A percentile compares a stretch with the other conserved stretches of the same genome.
These are phyloP conservation scores for Drosophila paulistorum DNA, from an alignment of 1,140 invertebrate genomes.

Conservation along the genomic window DNA sequence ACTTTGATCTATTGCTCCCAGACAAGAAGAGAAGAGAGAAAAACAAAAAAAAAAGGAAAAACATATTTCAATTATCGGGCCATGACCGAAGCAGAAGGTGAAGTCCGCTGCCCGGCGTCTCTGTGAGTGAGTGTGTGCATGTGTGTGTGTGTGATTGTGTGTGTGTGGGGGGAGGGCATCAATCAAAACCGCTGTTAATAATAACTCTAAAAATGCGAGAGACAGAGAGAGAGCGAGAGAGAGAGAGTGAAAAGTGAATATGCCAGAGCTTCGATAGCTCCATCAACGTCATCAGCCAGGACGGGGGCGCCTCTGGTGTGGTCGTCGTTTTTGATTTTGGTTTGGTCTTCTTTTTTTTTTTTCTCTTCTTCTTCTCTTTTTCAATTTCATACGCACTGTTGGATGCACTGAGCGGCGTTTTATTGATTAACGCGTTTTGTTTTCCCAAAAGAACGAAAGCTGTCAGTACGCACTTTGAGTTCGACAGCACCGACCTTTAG, in stretches of 20 bases:
- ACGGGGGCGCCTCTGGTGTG: slow-evolving; percentile 42
- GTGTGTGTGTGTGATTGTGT: not conserved
- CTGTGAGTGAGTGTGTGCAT: slow-evolving; percentile 37
- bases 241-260: slow-evolving; percentile 57
- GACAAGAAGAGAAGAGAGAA: not conserved
- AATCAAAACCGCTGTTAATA: slow-evolving; percentile 69
- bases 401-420: slow-evolving; percentile 63
- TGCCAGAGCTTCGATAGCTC: slow-evolving; percentile 50
- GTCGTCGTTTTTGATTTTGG: slow-evolving; percentile 31
- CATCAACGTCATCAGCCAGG: slow-evolving; percentile 39
- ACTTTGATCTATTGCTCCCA: slow-evolving; percentile 61
- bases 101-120: slow-evolving; percentile 47
- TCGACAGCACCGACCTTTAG: not conserved
- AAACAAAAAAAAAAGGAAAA: slow-evolving; percentile 20
- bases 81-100: slow-evolving; percentile 68
- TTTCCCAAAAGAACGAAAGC: slow-evolving; percentile 18
- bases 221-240: slow-evolving; percentile 36
- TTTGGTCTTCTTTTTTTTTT: slow-evolving; percentile 32
- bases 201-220: slow-evolving; percentile 36
- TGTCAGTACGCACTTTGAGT: not conserved
- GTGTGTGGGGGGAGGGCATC: slow-evolving; percentile 61
- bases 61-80: slow-evolving; percentile 79
- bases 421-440: slow-evolving; percentile 72
- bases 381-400: slow-evolving; percentile 79
- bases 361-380: slow-evolving; percentile 23